Evolutionary conservation across 2,113 vertebrate genomes (phyloP), one percentile per base, ranked within the genome.

Genomic region (Halichoeres trimaculatus): DNA sequence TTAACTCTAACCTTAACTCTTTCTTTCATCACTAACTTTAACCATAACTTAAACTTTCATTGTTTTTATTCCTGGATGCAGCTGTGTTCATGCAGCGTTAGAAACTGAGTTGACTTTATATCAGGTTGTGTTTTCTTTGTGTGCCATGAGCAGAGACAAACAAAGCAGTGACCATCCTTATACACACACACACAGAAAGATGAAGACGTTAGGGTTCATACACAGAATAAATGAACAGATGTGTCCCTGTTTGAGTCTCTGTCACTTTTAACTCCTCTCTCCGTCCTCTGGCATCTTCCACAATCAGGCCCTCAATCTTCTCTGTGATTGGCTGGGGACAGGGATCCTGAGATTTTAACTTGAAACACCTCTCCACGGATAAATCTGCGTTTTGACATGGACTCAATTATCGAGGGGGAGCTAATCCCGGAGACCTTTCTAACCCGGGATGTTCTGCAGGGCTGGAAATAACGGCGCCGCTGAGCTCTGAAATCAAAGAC

Each of bases 401-500:
- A 85, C 81, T 90, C 84, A 84, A 88, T 89, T 83, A 87, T 89
- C 76, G 43, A 57, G 60, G 56, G 72, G 59, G 76, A 23, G 75
- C 83, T 91, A 90, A 93, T 91, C 88, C 80, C 41, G 10, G 48
- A 86, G 84, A 90, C 81, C 85, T 83, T 87, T 79, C 81, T 88
- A 87, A 88, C 89, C 89, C 74, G 71, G 70, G 61, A 74, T 80
- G 72, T 84, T 64, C 85, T 67, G 41, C 63, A 10, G 81, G 86
- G 63, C 81, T 76, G 66, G 74, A 78, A 88, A 91, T 85, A 91
- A 90, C 84, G 86, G 63, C 20, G 58, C 83, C 88, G 55, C 86
- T 4, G 52, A 89, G 71, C 85, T 81, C 60, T 69, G 63, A 83
- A 93, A 92, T 93, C 88, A 92, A 91, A 94, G 92, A 78, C 65